A percentile compares a stretch with the other conserved stretches of the same genome.
Evolutionary conservation across 2,113 vertebrate species (phyloP).

Genomic region (Macquaria australasica): DNA sequence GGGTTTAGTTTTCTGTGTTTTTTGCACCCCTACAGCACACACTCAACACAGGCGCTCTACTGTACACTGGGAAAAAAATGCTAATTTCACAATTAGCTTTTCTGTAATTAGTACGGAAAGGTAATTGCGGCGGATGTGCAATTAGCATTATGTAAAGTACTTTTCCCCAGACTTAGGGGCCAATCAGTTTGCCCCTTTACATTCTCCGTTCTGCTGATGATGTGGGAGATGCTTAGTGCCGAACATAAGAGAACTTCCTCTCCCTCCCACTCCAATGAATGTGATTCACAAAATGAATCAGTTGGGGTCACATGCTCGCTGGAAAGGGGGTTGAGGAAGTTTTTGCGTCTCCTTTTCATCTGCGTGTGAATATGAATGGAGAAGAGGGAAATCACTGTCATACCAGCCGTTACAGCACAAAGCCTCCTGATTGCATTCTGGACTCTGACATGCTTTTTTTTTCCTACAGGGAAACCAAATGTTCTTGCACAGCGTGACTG

Average conservation of each 20-base stretch:
- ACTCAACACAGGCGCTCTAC: constrained; percentile 41
- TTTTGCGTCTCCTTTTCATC: constrained; percentile 69
- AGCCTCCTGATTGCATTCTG: constrained; percentile 83
- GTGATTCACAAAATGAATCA: constrained; percentile 72
- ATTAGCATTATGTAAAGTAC: constrained; percentile 83
- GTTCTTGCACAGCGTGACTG: constrained; percentile 78
- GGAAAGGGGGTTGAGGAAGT: constrained; percentile 57
- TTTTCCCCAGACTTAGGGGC: constrained; percentile 75
- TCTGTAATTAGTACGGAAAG: constrained; percentile 81
- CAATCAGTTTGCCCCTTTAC: constrained; percentile 79
- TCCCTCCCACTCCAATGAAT: constrained; percentile 66
- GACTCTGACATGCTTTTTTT: constrained; percentile 72
- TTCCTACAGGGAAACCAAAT: constrained; percentile 78
- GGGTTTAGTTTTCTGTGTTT: background rate
- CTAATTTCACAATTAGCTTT: constrained; percentile 79
- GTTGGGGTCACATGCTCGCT: constrained; percentile 66
- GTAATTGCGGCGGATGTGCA: constrained; percentile 83
- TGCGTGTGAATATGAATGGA: constrained; percentile 67
- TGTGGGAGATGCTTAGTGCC: constrained; percentile 61
- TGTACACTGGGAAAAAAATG: constrained; percentile 65
- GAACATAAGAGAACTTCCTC: constrained; percentile 73
- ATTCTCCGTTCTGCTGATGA: constrained; percentile 63
- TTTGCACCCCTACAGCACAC: constrained; percentile 17
- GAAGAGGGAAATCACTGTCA: constrained; percentile 79
- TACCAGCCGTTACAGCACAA: constrained; percentile 77